Evolutionary conservation across 2,113 vertebrate species (phyloP), one percentile per base, ranked within the genome.

Genomic region (Galemys pyrenaicus): DNA sequence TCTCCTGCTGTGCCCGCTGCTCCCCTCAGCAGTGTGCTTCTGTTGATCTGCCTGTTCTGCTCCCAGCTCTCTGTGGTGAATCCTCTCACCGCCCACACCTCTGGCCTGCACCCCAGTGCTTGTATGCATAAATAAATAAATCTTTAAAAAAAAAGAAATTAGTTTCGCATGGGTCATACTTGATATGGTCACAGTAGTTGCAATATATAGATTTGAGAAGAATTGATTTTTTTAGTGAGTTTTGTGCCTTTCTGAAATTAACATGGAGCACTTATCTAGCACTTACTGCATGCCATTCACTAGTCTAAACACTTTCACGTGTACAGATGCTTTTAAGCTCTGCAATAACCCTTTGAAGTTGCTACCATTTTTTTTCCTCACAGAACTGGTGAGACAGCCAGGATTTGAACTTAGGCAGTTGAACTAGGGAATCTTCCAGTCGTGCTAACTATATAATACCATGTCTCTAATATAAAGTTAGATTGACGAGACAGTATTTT

Each of bases 201-300:
- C 39, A 79, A 32, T 26, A 56, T 75, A 41, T 49, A 58, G 54
- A 49, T 88, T 70, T 83, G 64, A 79, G 73, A 88, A 46, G 67
- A 88, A 46, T 19, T 32, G 12, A 17, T 67, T 4, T 24, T 71
- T 81, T 92, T 91, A 82, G 8, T 81, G 30, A 86, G 13, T 49
- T 37, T 67, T 84, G 44, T 9, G 7, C 19, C 35, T 83, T 91
- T 65, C 81, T 83, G 62, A 95, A 46, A 86, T 92, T 49, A 75
- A 49, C 39, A 71, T 41, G 37, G 2, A 91, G 26, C n/a, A 70
- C 16, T 92, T 51, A 67, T 19, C 39, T 58, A 67, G 51, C 28
- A 62, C 70, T 82, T 89, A 58, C 24, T 77, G 13, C 6, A 3
- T 79, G 37, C 13, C 30, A 30, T 65, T 82, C 24, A 30, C 65